These are phyloP conservation scores for Albula glossodonta DNA, from an alignment of 2,113 vertebrate species.

Conservation along the genomic window DNA sequence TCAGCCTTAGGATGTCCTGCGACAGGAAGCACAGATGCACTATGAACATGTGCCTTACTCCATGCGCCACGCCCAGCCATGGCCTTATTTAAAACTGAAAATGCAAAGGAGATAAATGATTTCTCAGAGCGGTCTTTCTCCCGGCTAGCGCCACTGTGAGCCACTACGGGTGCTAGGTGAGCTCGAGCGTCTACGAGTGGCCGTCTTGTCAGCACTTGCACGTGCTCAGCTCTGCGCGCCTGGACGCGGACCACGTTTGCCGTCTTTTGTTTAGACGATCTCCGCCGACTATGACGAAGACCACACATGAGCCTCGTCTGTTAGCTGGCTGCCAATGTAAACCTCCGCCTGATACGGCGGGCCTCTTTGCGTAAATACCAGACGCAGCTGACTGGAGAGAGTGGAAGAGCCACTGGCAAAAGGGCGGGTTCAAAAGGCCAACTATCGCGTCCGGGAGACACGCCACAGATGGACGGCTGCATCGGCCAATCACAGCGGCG, in stretches of 20 bases:
- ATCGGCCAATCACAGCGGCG: not conserved
- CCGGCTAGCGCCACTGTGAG: too few species aligned
- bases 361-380: constrained; percentile 21
- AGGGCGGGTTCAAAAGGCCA: constrained; percentile 30
- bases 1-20: too few species aligned
- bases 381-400: constrained; percentile 33
- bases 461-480: not conserved
- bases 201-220: not conserved
- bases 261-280: not conserved
- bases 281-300: constrained; percentile 16
- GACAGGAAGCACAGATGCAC: too few species aligned
- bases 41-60: too few species aligned
- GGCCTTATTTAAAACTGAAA: too few species aligned
- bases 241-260: not conserved
- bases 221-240: not conserved
- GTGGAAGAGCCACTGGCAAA: constrained; percentile 21
- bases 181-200: not conserved
- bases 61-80: too few species aligned
- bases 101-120: too few species aligned
- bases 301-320: constrained; percentile 40
- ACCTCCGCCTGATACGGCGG: constrained; percentile 32
- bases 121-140: too few species aligned
- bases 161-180: not conserved
- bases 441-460: not conserved
- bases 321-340: constrained; percentile 39